Conservation (phyloP, 2,888 invertebrate genomes). For the Sipha maydis region DNA sequence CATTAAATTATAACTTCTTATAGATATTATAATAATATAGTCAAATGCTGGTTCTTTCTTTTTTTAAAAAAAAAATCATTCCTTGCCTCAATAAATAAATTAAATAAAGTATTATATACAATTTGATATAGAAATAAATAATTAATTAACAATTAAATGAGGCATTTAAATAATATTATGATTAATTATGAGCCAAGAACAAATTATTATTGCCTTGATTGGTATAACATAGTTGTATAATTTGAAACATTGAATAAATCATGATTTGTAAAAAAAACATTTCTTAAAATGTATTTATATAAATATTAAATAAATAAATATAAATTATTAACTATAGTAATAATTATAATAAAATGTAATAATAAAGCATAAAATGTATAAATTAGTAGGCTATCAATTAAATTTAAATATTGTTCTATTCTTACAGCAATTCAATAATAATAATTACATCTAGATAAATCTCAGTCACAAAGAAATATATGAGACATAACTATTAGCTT, state of each 20-base stretch:
- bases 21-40: conserved; percentile 26
- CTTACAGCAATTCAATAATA: conserved; percentile 5
- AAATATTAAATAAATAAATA: conserved; percentile 40
- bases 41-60: neutral
- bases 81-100: conserved; percentile 22
- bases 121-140: conserved; percentile 25
- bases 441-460: conserved; percentile 22
- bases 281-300: conserved; percentile 44
- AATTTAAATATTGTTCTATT: conserved; percentile 34
- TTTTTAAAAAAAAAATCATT: neutral
- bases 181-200: conserved; percentile 12
- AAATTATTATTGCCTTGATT: neutral
- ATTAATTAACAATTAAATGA: conserved; percentile 2
- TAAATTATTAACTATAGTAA: conserved; percentile 22
- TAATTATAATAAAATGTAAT: conserved; percentile 27
- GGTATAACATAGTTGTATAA: conserved; percentile 18
- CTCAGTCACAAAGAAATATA: conserved; percentile 19
- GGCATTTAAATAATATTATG: conserved; percentile 1
- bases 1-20: conserved; percentile 25
- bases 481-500: conserved; percentile 15
- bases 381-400: conserved; percentile 21
- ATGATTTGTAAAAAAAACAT: conserved; percentile 33
- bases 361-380: conserved; percentile 37
- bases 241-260: conserved; percentile 39
- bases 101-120: conserved; percentile 22